These are phyloP conservation scores for Drosophila nebulosa DNA, from an alignment of 1,140 invertebrate genomes.

Conservation along the genomic window DNA sequence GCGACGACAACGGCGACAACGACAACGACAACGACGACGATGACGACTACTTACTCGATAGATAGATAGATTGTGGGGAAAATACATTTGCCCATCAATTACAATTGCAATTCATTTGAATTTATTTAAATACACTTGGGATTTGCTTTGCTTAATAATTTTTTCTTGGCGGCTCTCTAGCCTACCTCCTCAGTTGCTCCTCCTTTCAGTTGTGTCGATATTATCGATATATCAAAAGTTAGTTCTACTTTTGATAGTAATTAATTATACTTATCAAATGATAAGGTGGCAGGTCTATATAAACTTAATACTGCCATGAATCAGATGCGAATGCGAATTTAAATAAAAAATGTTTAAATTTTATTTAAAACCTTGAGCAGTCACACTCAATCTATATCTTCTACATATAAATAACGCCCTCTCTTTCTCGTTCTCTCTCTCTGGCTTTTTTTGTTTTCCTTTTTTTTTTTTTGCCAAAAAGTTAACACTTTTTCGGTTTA, in stretches of 20 bases:
- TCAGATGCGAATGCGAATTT: conserved; percentile 61
- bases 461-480: conserved; percentile 11
- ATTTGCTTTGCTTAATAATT: conserved; percentile 37
- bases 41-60: neutral
- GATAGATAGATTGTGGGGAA: neutral
- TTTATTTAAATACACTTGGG: conserved; percentile 76
- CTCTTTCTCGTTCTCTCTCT: neutral
- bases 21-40: neutral
- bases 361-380: conserved; percentile 11
- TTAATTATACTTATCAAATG: conserved; percentile 70
- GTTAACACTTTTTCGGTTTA: conserved; percentile 44
- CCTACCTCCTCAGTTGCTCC: neutral
- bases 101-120: conserved; percentile 74
- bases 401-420: neutral
- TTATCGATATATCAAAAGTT: conserved; percentile 65
- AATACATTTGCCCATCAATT: conserved; percentile 24
- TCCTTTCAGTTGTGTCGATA: neutral
- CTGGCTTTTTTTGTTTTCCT: neutral
- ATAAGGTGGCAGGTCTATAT: conserved; percentile 26
- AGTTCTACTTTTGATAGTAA: conserved; percentile 47
- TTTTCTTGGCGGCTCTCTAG: conserved; percentile 2
- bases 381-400: neutral
- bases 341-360: conserved; percentile 21
- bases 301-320: conserved; percentile 55
- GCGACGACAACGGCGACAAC: neutral